Base-by-base conservation (phyloP, 2,113 vertebrate species). In the Aythya baeri region DNA sequence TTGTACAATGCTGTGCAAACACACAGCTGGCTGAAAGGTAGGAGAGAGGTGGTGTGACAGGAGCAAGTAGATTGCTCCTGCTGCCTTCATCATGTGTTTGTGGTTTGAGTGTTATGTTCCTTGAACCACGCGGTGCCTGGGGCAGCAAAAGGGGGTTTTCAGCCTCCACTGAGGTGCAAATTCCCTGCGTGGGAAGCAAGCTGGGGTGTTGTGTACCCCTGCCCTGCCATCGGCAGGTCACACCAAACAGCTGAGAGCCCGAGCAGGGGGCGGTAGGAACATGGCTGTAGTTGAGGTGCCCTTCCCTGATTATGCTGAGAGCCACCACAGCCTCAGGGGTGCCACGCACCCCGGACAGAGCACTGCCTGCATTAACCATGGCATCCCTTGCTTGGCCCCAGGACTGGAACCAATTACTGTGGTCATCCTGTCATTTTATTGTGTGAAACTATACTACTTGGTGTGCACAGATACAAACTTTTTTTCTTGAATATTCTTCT, bases 401-500 rank as follows among this genome's bases (percentile, higher is more conserved):
- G 43, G 25, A 11, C 85, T 44, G 79, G 79, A 17, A 76, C 78
- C 89, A 29, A 12, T 29, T 41, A 12, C 75, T n/a, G 44, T 1
- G 62, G 55, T 73, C 22, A 2, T 22, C 67, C 91, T 63, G 73
- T 3, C 88, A 9, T 15, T 32, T 27, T 2, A 23, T 29, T 12
- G 36, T 34, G 17, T 2, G 22, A 79, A 50, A 23, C 73, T 43
- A 1, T 36, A 4, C 65, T 41, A 1, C 17, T 70, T 2, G 3
- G 27, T 78, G 76, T 12, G 49, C 71, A 21, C 49, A 78, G 16
- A 52, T 22, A 76, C 3, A 46, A 94, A 89, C 65, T 92, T 79
- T 22, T 79, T 88, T 58, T 61, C 79, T 68, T 93, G 81, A 96
- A 94, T 76, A 58, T 97, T 96, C 96, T 95, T 94, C 89, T 89